Percentiles rank a stretch among this genome's conserved stretches.
These are phyloP conservation scores for Deilephila porcellus DNA, from an alignment of 2,888 invertebrate species.

Conservation along the genomic window DNA sequence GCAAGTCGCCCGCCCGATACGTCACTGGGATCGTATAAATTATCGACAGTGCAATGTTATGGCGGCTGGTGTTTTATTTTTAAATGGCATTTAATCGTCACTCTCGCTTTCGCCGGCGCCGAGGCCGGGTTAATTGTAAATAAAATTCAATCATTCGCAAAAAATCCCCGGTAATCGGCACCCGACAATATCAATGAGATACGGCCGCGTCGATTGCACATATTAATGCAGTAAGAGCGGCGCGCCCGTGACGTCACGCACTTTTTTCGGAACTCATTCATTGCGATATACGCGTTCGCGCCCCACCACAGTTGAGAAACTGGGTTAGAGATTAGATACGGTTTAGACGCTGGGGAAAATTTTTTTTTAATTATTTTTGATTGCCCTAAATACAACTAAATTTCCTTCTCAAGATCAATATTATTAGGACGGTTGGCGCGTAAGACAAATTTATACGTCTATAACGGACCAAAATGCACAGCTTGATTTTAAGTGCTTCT, in stretches of 20 bases:
- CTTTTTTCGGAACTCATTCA: conserved; percentile 36
- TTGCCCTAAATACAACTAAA: neutral
- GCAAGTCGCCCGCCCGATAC: conserved; percentile 1
- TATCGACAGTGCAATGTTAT: conserved; percentile 67
- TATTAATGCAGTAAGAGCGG: conserved; percentile 49
- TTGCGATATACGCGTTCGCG: neutral
- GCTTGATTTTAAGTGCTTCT: too few relatives aligned
- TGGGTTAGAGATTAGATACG: neutral
- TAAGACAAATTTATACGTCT: too few relatives aligned
- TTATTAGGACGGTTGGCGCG: neutral
- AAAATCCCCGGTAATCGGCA: conserved; percentile 78
- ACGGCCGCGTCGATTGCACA: conserved; percentile 58
- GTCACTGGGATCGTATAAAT: conserved; percentile 51
- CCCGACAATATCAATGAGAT: conserved; percentile 78
- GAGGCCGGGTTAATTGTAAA: conserved; percentile 82
- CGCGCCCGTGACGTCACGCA: conserved; percentile 46
- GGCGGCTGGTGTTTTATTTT: conserved; percentile 81
- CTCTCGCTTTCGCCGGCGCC: conserved; percentile 76
- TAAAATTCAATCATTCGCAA: conserved; percentile 84
- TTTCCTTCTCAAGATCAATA: neutral
- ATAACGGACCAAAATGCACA: too few relatives aligned
- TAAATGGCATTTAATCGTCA: conserved; percentile 83
- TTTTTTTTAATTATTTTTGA: neutral
- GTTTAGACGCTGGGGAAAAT: neutral
- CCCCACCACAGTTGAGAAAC: neutral